Evolutionary conservation across 37 sponge, comb jelly and placozoan genomes (phyloP).

Genomic region (Ianthella basta): DNA sequence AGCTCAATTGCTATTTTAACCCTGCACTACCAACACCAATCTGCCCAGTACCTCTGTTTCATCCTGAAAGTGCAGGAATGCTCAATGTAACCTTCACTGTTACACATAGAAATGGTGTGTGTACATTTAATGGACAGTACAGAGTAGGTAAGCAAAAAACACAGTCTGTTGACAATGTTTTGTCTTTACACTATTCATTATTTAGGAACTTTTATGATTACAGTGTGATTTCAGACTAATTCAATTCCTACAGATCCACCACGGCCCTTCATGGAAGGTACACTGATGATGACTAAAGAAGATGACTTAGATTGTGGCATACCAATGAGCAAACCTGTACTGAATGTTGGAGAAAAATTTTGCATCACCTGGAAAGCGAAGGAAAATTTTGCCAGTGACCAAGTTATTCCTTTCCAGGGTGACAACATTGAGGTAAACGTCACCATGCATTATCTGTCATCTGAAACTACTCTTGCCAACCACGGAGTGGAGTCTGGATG

Average conservation of each 20-base stretch:
- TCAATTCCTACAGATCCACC: too few species aligned
- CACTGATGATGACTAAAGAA: too few species aligned
- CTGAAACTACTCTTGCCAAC: neutral
- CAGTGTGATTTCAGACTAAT: too few species aligned
- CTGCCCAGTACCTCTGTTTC: conserved; percentile 24
- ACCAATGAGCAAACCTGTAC: neutral
- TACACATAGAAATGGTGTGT: too few species aligned
- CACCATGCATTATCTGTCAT: neutral
- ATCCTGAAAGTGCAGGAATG: neutral
- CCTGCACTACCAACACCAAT: too few species aligned
- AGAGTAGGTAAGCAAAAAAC: conserved; percentile 7
- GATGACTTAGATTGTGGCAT: neutral
- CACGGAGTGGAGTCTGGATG: neutral
- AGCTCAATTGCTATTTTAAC: neutral
- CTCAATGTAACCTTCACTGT: neutral
- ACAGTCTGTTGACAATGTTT: too few species aligned
- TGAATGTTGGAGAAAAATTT: neutral
- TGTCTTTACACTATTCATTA: too few species aligned
- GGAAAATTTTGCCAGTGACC: neutral
- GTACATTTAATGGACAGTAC: conserved; percentile 15
- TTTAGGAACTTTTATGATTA: too few species aligned
- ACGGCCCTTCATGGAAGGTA: too few species aligned
- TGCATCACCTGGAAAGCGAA: neutral
- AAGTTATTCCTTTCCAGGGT: neutral
- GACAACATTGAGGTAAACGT: neutral